Conservation (phyloP, 2,113 vertebrate genomes). For the Gadus macrocephalus region DNA sequence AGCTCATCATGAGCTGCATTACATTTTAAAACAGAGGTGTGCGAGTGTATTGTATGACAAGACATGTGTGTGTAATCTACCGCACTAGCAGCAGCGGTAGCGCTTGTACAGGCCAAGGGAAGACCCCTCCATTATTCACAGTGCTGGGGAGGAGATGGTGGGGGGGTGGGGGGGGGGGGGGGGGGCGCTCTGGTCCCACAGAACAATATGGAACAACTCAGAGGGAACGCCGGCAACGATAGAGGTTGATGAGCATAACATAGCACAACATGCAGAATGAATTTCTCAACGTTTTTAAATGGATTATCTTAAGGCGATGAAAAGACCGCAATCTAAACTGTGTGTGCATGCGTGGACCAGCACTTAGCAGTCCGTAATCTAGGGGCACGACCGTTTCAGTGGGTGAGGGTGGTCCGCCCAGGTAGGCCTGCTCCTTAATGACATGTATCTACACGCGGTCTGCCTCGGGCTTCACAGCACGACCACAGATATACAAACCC, state of each 20-base stretch:
- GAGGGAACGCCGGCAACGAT: background rate
- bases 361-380: too few species aligned
- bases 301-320: conserved; percentile 1
- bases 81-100: background rate
- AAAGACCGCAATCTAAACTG: conserved; percentile 11
- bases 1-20: conserved; percentile 4
- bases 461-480: too few species aligned
- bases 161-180: background rate
- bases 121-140: conserved; percentile 54
- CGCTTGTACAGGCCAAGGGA: conserved; percentile 29
- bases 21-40: conserved; percentile 14
- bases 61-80: conserved; percentile 7
- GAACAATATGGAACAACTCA: background rate
- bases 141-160: conserved; percentile 12
- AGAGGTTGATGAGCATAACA: too few species aligned
- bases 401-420: too few species aligned
- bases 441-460: too few species aligned
- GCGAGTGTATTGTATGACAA: conserved; percentile 10
- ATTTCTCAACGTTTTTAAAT: too few species aligned
- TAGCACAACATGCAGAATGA: too few species aligned
- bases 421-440: too few species aligned
- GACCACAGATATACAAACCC: too few species aligned
- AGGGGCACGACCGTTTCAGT: too few species aligned
- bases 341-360: too few species aligned
- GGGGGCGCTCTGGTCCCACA: background rate